These are phyloP conservation scores for Operophtera brumata DNA, from an alignment of 2,888 invertebrate genomes.

Conservation along the genomic window DNA sequence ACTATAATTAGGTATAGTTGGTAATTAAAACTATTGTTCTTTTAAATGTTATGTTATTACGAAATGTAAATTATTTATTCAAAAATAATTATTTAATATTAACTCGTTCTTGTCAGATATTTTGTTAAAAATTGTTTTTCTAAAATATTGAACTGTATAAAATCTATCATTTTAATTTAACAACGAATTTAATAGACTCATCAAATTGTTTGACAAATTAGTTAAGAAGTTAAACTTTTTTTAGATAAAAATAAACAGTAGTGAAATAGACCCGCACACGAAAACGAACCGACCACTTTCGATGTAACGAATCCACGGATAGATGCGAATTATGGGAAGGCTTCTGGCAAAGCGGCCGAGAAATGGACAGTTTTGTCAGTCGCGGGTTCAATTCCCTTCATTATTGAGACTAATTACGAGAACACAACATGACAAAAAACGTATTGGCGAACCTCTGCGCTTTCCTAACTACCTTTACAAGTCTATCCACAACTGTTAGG, in stretches of 20 bases:
- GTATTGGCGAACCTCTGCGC: no score
- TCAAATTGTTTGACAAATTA: background rate
- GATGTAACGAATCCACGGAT: conserved; percentile 14
- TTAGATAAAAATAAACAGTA: conserved; percentile 1
- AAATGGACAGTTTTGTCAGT: no score
- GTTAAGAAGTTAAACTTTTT: background rate
- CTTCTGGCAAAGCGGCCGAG: no score
- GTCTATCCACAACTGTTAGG: no score
- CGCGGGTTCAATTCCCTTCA: no score
- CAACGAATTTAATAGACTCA: conserved; percentile 9
- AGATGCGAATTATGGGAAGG: background rate
- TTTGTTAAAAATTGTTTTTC: background rate
- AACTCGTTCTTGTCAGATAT: no score
- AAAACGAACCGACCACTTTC: conserved; percentile 15
- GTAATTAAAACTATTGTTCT: background rate
- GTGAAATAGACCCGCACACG: conserved; percentile 24
- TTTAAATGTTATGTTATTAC: background rate
- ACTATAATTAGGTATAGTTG: conserved; percentile 24
- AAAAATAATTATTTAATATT: no score
- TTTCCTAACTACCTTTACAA: no score
- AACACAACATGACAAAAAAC: no score
- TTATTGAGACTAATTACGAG: no score
- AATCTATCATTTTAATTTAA: background rate
- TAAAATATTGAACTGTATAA: no score
- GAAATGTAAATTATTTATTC: no score